These are phyloP conservation scores for Cataglyphis livida DNA, from an alignment of 2,888 invertebrate species.

Conservation along the genomic window DNA sequence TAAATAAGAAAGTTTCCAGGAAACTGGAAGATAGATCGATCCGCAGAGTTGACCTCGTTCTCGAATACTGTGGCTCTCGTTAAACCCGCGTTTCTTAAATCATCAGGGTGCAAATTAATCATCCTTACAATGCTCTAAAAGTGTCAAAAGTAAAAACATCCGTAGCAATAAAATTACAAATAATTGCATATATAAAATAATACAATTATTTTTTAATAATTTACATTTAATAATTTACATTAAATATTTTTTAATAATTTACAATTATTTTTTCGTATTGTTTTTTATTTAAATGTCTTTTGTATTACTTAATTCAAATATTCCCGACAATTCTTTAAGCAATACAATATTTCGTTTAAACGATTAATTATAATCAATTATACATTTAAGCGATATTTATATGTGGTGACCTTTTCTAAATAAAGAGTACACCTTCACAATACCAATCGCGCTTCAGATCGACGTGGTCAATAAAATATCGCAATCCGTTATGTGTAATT, in stretches of 20 bases:
- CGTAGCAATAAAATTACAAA: neutral
- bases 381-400: neutral
- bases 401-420: neutral
- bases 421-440: neutral
- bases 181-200: neutral
- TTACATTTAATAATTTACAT: no score
- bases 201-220: neutral
- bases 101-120: neutral
- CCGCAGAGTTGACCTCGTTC: neutral
- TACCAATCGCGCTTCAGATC: slow-evolving; percentile 12
- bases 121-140: neutral
- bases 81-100: slow-evolving; percentile 50
- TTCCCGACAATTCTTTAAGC: neutral
- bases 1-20: slow-evolving; percentile 39
- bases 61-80: slow-evolving; percentile 47
- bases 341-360: neutral
- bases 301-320: neutral
- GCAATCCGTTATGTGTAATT: slow-evolving; percentile 68
- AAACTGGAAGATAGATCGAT: slow-evolving; percentile 48
- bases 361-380: neutral
- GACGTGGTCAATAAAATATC: slow-evolving; percentile 44
- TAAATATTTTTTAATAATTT: no score
- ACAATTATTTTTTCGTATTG: neutral
- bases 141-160: neutral
- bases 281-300: no score